phyloP scores from a whole-genome alignment of 2,113 vertebrate genomes.

The Peromyscus leucopus region DNA sequence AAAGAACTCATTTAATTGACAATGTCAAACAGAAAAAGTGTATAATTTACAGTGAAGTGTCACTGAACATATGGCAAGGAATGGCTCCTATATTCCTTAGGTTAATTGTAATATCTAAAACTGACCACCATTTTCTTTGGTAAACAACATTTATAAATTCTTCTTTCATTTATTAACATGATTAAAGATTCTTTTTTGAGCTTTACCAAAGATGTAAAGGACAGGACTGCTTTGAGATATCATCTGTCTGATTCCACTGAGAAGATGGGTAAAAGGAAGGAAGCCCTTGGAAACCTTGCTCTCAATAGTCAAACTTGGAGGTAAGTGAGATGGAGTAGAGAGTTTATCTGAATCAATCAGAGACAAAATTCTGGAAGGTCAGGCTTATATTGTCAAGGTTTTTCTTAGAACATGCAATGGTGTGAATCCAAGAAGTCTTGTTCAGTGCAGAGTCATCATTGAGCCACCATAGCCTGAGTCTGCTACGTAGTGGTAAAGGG shows the following conservation, averaged over 20 bases:
- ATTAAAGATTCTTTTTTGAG: not conserved
- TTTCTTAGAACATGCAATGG: constrained; percentile 22
- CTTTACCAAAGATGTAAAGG: constrained; percentile 19
- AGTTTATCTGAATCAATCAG: not conserved
- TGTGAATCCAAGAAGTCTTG: not conserved
- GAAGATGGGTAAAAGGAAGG: not conserved
- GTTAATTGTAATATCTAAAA: not conserved
- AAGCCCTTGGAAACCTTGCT: constrained; percentile 41
- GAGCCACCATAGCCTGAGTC: not conserved
- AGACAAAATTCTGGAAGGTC: constrained; percentile 39
- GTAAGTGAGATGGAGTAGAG: not conserved
- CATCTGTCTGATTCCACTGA: not conserved
- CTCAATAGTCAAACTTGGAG: not conserved
- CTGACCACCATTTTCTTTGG: not conserved
- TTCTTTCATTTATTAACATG: constrained; percentile 51
- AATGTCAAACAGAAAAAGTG: not conserved
- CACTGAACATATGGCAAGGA: not conserved
- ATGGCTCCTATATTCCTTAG: not conserved
- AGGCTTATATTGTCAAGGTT: not conserved
- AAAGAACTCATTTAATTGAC: constrained; percentile 23
- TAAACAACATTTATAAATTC: constrained; percentile 29
- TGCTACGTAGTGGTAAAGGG: not conserved
- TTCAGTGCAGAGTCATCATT: not conserved
- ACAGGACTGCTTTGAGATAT: not conserved
- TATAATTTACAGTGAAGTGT: not conserved